These are phyloP conservation scores for Lasioglossum villosulum DNA, from an alignment of 2,888 invertebrate genomes.

Conservation along the genomic window DNA sequence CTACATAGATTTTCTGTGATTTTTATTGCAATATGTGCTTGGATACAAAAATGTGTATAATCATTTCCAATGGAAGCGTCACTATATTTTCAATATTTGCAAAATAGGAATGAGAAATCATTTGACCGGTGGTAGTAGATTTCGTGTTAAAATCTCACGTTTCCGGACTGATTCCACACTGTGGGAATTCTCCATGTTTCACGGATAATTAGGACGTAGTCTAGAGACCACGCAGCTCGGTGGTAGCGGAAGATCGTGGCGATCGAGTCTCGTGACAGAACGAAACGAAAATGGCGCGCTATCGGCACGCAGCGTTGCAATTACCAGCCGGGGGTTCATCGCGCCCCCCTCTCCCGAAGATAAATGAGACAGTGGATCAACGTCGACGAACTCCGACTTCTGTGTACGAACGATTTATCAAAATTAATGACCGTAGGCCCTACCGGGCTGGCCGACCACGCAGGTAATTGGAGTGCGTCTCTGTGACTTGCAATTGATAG, in stretches of 20 bases:
- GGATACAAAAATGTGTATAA: no score
- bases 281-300: constrained; percentile 60
- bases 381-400: constrained; percentile 67
- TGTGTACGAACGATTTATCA: constrained; percentile 64
- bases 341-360: constrained; percentile 54
- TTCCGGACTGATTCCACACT: background rate
- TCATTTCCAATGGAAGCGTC: no score
- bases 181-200: background rate
- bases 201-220: background rate
- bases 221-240: background rate
- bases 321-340: constrained; percentile 62
- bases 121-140: no score
- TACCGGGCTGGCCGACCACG: constrained; percentile 37
- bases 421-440: constrained; percentile 64
- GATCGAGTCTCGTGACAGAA: constrained; percentile 28
- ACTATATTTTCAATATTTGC: no score
- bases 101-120: no score
- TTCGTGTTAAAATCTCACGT: no score
- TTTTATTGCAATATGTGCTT: no score
- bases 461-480: constrained; percentile 56
- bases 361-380: constrained; percentile 69
- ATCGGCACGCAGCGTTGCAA: constrained; percentile 59
- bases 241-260: constrained; percentile 25
- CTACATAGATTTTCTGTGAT: no score
- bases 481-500: constrained; percentile 58